Evolutionary conservation across 2,113 vertebrate species (phyloP).

Genomic region (Rissa tridactyla): DNA sequence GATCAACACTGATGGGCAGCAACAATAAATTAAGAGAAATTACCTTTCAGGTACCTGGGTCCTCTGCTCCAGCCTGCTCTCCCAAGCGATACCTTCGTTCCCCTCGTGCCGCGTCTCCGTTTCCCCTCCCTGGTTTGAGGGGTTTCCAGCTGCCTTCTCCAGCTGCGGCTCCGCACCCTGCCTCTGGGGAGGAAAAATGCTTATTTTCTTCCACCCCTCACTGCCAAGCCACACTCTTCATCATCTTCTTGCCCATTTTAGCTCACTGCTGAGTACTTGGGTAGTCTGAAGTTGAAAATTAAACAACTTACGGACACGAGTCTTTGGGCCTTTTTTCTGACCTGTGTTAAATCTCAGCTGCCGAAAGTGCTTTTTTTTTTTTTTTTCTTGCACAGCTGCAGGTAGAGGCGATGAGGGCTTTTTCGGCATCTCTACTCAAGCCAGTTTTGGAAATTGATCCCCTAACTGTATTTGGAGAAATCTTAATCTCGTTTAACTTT

Average conservation of each 20-base stretch:
- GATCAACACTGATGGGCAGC: not conserved
- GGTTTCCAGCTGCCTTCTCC: not conserved
- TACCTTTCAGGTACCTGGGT: not conserved
- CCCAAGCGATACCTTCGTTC: not conserved
- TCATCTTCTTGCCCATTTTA: not conserved
- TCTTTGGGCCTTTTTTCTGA: not conserved
- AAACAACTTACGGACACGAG: not conserved
- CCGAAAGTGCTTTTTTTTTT: not conserved
- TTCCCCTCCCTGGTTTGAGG: too few relatives aligned
- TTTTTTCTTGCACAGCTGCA: not conserved
- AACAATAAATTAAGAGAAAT: not conserved
- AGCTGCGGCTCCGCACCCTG: not conserved
- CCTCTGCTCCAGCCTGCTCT: not conserved
- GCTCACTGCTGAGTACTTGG: not conserved
- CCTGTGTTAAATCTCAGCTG: not conserved
- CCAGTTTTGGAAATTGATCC: not conserved
- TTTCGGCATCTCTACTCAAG: not conserved
- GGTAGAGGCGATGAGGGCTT: not conserved
- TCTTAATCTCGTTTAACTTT: not conserved
- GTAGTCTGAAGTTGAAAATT: not conserved
- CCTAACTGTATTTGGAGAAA: not conserved
- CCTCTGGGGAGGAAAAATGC: not conserved
- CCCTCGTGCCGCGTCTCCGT: accelerated
- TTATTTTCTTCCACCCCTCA: not conserved
- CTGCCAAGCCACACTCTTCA: not conserved